Conservation (phyloP, 2,113 vertebrate species). For the Chloebia gouldiae region DNA sequence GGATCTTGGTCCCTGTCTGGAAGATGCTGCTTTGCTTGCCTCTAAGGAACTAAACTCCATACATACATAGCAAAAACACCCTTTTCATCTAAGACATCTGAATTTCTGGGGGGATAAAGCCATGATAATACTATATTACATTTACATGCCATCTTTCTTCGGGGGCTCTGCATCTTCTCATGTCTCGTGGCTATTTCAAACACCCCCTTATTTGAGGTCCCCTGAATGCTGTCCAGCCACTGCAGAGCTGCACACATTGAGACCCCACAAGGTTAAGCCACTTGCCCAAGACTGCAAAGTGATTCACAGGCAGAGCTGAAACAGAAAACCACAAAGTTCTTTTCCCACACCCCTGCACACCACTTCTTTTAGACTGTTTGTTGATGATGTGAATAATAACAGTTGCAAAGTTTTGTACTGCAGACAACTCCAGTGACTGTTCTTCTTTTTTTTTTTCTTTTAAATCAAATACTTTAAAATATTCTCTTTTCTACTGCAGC, state of each 20-base stretch:
- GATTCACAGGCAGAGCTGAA: constrained; percentile 60
- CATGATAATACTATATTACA: not conserved
- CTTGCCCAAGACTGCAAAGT: constrained; percentile 55
- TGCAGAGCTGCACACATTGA: not conserved
- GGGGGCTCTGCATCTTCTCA: not conserved
- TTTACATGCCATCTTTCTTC: not conserved
- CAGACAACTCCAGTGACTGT: not conserved
- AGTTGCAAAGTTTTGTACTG: not conserved
- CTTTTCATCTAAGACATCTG: constrained; percentile 17
- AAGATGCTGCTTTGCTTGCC: constrained; percentile 23
- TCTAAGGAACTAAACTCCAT: not conserved
- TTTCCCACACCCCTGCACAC: constrained; percentile 69
- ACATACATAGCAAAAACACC: not conserved
- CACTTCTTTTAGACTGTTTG: constrained; percentile 47
- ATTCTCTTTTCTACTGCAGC: not conserved
- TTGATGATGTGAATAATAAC: constrained; percentile 42
- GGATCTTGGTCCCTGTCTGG: constrained; percentile 7
- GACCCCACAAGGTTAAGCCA: constrained; percentile 16
- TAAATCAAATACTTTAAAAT: not conserved
- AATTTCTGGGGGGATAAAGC: not conserved
- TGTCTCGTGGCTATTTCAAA: not conserved
- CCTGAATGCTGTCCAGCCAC: not conserved
- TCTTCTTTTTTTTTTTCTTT: not conserved
- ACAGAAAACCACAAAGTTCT: constrained; percentile 53
- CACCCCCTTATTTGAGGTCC: not conserved